Evolutionary conservation across 2,888 invertebrate species (phyloP), one percentile per base, ranked within the genome.

Genomic region (Drosophila colorata): DNA sequence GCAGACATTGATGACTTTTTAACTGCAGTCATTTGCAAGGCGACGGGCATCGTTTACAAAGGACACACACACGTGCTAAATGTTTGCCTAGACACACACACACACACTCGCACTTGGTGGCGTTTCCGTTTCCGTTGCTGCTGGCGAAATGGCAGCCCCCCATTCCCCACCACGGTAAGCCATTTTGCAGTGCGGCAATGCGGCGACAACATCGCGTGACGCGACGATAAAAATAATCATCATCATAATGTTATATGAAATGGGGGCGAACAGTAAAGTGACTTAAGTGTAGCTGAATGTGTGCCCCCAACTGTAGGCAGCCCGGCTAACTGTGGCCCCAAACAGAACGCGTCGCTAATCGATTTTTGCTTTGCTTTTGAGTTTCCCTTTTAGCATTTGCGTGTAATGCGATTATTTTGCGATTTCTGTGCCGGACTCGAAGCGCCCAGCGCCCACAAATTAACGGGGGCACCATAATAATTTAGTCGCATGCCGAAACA

Each of bases 1-100:
- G 88, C 87, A 88, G 81, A 88, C 90, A 88, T 90, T 91, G 90
- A 90, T 90, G 91, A 90, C 91, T 90, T 90, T 89, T 89, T 90
- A 91, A 91, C 91, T 91, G 90, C 90, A 90, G 88, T 88, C 90
- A 90, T 89, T 90, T 89, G 86, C 74, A 74, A 74, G 70, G 80
- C 71, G 69, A 65, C 70, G 70, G 40, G 67, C 68, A 55, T 79
- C 80, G 72, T 69, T 80, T 73, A 58, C 38, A 63, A 35, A 47
- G 44, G 18, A 46, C 57, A 76, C 43, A 52, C 48, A 53, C 41
- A 25, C 35, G 9, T 16, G 51, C 69, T 56, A 61, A 69, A 70
- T 75, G 71, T 52, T 65, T 71, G 77, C 78, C 67, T 78, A 68
- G 64, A 55, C 48, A 35, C 46, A 25, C 38, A 41, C 44, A 40